Evolutionary conservation across 1,140 invertebrate species (phyloP), one percentile per base, ranked within the genome.

Genomic region (Drosophila repleta): DNA sequence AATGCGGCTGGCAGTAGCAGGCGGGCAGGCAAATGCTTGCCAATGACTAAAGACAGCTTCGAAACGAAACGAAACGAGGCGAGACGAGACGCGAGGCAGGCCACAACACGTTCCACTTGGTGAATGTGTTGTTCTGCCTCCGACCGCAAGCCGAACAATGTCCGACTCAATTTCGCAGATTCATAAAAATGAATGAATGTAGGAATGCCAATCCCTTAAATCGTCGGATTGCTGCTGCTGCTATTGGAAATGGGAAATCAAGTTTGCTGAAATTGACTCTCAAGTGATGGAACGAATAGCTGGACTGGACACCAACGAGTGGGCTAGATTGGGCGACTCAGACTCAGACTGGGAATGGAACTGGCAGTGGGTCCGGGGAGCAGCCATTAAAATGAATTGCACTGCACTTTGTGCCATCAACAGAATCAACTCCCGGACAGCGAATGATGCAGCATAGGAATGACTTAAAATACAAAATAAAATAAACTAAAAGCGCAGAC

Each of bases 341-440:
- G 5, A 43, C n/a, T 11, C 46, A 43, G 46, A 41, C 2, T 41
- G 39, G 39, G 0, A 15, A 15, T 43, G 18, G 18, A 43, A n/a
- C 29, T 20, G 37, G 1, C 6, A 8, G 4, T 45, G 51, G 8
- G 17, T 11, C 37, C 18, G 46, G 56, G 46, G 49, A 85, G 74
- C 66, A 46, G 52, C 80, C 78, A 90, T 90, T 90, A 90, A 90
- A 90, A 90, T 90, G 85, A 90, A 90, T 90, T 90, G 85, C 85
- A 76, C 85, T 90, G 85, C 85, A 90, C 82, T 90, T 90, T 90
- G 85, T 90, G 85, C 85, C 85, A 90, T 90, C 85, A 90, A 90
- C 85, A 90, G 85, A 83, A 87, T 83, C 82, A 87, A 87, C 82
- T 88, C 64, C 75, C 75, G 79, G 66, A 79, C 60, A 80, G 79